Conservation (phyloP, 2,888 invertebrate species). For the Parnassius mnemosyne region DNA sequence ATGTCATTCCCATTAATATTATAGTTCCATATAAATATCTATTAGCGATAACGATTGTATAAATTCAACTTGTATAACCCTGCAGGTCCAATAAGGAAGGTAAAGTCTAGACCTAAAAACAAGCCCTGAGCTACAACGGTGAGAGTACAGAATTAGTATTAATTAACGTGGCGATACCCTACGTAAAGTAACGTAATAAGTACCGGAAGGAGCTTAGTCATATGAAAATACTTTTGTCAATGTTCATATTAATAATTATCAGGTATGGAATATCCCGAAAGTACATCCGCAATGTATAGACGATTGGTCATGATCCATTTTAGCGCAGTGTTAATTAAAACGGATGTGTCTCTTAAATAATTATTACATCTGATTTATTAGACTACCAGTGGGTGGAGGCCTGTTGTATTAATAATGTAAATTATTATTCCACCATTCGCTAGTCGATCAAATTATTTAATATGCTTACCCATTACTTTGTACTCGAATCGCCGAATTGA, state of each 20-base stretch:
- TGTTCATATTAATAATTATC: slow-evolving; percentile 23
- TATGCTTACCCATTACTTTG: slow-evolving; percentile 1
- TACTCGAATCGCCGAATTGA: neutral
- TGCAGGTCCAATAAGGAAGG: too few species aligned
- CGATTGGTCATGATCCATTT: slow-evolving; percentile 39
- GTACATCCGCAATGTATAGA: slow-evolving; percentile 48
- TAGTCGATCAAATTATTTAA: slow-evolving; percentile 9
- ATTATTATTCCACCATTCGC: slow-evolving; percentile 28
- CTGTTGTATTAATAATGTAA: slow-evolving; percentile 32
- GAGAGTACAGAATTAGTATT: too few species aligned
- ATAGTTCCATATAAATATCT: too few species aligned
- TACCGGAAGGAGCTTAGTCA: too few species aligned
- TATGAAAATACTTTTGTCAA: slow-evolving; percentile 2
- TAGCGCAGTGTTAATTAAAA: slow-evolving; percentile 56
- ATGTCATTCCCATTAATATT: too few species aligned
- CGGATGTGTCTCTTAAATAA: slow-evolving; percentile 68
- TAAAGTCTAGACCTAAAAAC: too few species aligned
- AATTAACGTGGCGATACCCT: too few species aligned
- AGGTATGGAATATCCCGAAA: slow-evolving; percentile 20
- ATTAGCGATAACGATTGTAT: too few species aligned
- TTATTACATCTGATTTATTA: slow-evolving; percentile 59
- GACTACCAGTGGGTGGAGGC: slow-evolving; percentile 52
- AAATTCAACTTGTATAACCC: too few species aligned
- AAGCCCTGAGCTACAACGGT: too few species aligned
- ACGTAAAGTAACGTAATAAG: too few species aligned